These are phyloP conservation scores for Thripadectes ignobilis DNA, from an alignment of 2,797 vertebrate species.

Conservation along the genomic window DNA sequence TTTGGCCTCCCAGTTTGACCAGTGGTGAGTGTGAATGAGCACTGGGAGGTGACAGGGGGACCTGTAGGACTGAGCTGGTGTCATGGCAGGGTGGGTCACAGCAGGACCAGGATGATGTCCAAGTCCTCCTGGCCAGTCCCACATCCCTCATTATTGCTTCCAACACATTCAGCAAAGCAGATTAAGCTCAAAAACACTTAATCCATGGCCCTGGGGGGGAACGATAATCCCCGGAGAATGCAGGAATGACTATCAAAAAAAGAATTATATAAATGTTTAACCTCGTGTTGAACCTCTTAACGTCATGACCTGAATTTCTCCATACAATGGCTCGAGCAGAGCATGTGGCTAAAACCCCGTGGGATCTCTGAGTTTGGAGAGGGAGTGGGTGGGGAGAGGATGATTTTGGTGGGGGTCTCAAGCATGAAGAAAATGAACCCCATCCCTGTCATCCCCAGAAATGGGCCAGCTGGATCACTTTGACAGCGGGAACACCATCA, in stretches of 20 bases:
- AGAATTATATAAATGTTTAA: constrained; percentile 48
- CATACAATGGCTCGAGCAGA: neutral
- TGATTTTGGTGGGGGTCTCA: neutral
- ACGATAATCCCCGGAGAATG: constrained; percentile 20
- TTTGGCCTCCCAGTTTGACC: neutral
- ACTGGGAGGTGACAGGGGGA: neutral
- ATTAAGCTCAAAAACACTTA: constrained; percentile 60
- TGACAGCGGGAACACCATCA: constrained; percentile 76
- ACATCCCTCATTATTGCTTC: neutral
- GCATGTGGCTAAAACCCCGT: fast-evolving
- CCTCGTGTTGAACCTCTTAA: constrained; percentile 7
- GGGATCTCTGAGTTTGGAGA: neutral
- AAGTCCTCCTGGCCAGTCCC: neutral
- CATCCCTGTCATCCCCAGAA: constrained; percentile 75
- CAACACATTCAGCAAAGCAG: constrained; percentile 34
- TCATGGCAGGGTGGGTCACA: neutral
- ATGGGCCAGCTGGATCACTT: constrained; percentile 90
- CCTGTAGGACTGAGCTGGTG: neutral
- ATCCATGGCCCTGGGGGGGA: neutral
- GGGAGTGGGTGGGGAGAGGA: neutral
- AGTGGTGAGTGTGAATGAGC: fast-evolving
- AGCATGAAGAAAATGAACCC: neutral
- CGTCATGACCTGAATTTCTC: constrained; percentile 34
- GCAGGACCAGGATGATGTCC: neutral
- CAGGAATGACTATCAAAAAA: constrained; percentile 9